Evolutionary conservation across 2,797 vertebrate species (phyloP).

Genomic region (Hylomyscus alleni): DNA sequence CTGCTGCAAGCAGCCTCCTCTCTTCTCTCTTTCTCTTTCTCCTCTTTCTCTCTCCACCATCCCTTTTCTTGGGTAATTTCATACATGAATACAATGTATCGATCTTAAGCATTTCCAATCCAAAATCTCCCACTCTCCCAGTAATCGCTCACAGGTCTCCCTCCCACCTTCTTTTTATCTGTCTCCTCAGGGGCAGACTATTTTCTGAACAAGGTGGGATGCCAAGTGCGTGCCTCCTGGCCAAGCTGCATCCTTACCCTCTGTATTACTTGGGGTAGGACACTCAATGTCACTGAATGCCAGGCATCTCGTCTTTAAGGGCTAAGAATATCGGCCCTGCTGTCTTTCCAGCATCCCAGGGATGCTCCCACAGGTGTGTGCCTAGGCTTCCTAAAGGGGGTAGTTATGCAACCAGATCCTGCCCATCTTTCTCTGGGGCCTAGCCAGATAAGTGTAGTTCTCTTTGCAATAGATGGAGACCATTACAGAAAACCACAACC

Average conservation of each 20-base stretch:
- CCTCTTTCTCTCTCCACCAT: too few relatives aligned
- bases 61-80: not conserved
- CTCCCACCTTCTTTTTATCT: not conserved
- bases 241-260: not conserved
- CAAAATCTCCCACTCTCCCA: not conserved
- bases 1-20: not conserved
- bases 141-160: not conserved
- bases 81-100: not conserved
- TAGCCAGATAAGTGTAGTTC: not conserved
- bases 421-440: not conserved
- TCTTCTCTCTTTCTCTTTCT: not conserved
- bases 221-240: not conserved
- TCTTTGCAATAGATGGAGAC: not conserved
- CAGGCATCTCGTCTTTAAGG: not conserved
- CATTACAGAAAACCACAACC: not conserved
- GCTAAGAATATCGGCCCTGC: not conserved
- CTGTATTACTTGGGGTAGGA: not conserved
- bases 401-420: accelerated
- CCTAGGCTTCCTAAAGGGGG: not conserved
- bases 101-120: not conserved
- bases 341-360: not conserved
- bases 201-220: not conserved
- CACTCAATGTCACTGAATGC: accelerated
- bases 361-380: not conserved
- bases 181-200: not conserved